Conservation (phyloP, 2,888 invertebrate species). For the Ophion obscuratus region DNA sequence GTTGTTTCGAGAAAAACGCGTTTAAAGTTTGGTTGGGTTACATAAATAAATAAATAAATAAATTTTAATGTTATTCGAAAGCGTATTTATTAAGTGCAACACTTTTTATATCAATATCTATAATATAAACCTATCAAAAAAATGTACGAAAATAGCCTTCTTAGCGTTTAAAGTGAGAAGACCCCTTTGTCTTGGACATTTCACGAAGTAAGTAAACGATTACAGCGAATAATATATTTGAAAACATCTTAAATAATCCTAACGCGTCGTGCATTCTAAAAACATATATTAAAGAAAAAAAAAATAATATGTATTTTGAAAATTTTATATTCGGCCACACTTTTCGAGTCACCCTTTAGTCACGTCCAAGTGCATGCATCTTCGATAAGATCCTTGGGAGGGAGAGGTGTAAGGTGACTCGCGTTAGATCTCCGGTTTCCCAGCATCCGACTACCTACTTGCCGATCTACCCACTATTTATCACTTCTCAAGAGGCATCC, state of each 20-base stretch:
- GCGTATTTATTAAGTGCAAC: no score
- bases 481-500: slow-evolving; percentile 53
- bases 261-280: neutral
- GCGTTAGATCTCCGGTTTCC: slow-evolving; percentile 5
- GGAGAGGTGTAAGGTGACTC: neutral
- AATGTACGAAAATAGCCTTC: no score
- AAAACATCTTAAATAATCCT: neutral
- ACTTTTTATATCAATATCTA: no score
- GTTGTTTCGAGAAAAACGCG: no score
- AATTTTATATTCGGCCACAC: neutral
- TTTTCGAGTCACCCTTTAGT: neutral
- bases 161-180: no score
- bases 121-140: no score
- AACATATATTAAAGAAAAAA: neutral
- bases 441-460: slow-evolving; percentile 28
- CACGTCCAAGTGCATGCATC: neutral
- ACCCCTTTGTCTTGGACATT: no score
- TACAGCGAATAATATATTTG: neutral
- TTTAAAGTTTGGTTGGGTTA: no score
- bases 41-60: no score
- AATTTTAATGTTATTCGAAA: no score
- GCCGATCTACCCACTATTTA: slow-evolving; percentile 71
- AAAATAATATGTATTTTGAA: neutral
- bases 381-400: neutral
- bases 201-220: neutral